Evolutionary conservation across 1,140 invertebrate genomes (phyloP), one percentile per base, ranked within the genome.

Genomic region (Medauroidea extradentata): DNA sequence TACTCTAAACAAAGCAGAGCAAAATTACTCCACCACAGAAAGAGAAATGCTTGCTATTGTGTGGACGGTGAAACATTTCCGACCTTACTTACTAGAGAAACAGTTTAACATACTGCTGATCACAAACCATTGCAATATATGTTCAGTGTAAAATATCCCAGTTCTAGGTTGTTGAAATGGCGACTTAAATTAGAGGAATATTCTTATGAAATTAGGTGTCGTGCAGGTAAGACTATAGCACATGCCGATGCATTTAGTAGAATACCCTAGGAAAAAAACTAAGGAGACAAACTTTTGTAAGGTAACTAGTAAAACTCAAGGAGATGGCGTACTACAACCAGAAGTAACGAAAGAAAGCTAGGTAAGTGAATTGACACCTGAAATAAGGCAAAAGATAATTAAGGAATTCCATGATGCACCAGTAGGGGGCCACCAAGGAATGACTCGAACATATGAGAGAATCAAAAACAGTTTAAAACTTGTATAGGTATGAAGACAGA

Each of bases 11-110:
- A 49, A 51, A 13, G 41, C 60, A 21, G 74, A 79, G 65, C 57
- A 34, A 27, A 69, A 71, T 29, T 77, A 71, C 24, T 44, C 44
- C 1, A 64, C 61, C 14, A 65, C 66, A 61, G 46, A 25, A 70
- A 65, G 60, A 64, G 73, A 74, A 63, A 57, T 71, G 11, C 57
- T 73, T 16, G 72, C 72, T 1, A 72, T 76, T 7, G 63, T 82
- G 1, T 76, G 70, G 67, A 69, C 71, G 1, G 65, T 75, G 0
- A 63, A 76, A 51, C 68, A 79, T 27, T 82, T 81, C 57, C 54
- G 71, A 57, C 69, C 71, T 19, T 82, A 79, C 65, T 16, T 79
- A 11, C 60, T 68, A 42, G 68, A 65, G 16, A 68, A 24, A 16
- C 59, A 70, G 39, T 76, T 79, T 50, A 69, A 24, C 9, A 63